Evolutionary conservation across 2,888 invertebrate species (phyloP).

Genomic region (Altica lythri): DNA sequence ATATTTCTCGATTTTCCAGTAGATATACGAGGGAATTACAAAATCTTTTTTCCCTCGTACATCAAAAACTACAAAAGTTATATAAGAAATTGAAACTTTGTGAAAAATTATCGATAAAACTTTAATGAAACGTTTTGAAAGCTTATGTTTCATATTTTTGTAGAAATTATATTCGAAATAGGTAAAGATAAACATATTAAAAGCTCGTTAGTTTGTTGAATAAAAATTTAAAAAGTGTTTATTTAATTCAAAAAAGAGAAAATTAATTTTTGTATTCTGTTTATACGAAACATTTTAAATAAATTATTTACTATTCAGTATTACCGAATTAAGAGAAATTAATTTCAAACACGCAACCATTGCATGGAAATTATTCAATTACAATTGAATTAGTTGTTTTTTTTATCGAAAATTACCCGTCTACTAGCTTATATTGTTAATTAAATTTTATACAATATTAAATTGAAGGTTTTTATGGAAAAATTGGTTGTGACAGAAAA

Average conservation of each 20-base stretch:
- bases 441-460: not conserved
- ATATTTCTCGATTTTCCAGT: too few species aligned
- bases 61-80: too few species aligned
- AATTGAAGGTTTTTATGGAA: not conserved
- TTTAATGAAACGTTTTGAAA: too few species aligned
- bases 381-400: constrained; percentile 33
- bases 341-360: constrained; percentile 25
- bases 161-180: too few species aligned
- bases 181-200: constrained; percentile 16
- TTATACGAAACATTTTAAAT: constrained; percentile 6
- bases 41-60: too few species aligned
- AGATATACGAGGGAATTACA: too few species aligned
- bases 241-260: not conserved
- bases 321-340: constrained; percentile 26
- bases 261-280: too few species aligned
- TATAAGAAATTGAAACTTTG: too few species aligned
- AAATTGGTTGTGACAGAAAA: too few species aligned
- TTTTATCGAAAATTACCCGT: constrained; percentile 18
- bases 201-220: constrained; percentile 12
- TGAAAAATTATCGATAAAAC: too few species aligned
- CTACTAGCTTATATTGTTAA: not conserved
- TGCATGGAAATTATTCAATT: constrained; percentile 18
- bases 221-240: constrained; percentile 10
- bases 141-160: too few species aligned
- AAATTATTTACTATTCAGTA: constrained; percentile 16